Evolutionary conservation across 2,888 invertebrate species (phyloP), one percentile per base, ranked within the genome.

Genomic region (Philaethria dido): DNA sequence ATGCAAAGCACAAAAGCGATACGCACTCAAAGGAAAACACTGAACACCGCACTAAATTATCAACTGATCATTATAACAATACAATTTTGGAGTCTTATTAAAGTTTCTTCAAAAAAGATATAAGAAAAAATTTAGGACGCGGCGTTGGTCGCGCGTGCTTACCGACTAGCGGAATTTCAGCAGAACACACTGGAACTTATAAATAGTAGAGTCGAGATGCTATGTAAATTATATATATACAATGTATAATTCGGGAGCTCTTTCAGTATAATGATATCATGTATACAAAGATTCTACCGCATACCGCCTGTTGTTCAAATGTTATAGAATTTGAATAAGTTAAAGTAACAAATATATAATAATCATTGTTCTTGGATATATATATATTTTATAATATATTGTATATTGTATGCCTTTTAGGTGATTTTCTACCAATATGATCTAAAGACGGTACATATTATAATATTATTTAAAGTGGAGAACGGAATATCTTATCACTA

Each of bases 111-210:
- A 16, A 65, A 33, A 16, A 64, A 69, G 62, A 50, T 63, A 67
- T 68, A 71, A 72, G 68, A 70, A 72, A 62, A 69, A 66, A 67
- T 66, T 72, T 70, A 75, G 75, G 81, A 82, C 81, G 83, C 85
- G 79, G 71, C 81, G 77, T 73, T 75, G 78, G 74, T 75, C 86
- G 84, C 87, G 90, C 80, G 76, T 81, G 77, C 77, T 76, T 78
- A 79, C 79, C 81, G 84, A 92, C 91, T 90, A 89, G 79, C 81
- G 91, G 88, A 89, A 89, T 89, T 89, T 85, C 80, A 75, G 83
- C 77, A 78, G 86, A 85, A 86, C 84, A 80, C 88, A 80, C 94
- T 94, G 84, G 94, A 93, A 81, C 93, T 93, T 94, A 94, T 94
- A 88, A 91, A 88, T 87, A 88, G 88, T 85, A 80, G 82, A 83